These are phyloP conservation scores for Gambusia holbrooki DNA, from an alignment of 2,113 vertebrate genomes.

Conservation along the genomic window DNA sequence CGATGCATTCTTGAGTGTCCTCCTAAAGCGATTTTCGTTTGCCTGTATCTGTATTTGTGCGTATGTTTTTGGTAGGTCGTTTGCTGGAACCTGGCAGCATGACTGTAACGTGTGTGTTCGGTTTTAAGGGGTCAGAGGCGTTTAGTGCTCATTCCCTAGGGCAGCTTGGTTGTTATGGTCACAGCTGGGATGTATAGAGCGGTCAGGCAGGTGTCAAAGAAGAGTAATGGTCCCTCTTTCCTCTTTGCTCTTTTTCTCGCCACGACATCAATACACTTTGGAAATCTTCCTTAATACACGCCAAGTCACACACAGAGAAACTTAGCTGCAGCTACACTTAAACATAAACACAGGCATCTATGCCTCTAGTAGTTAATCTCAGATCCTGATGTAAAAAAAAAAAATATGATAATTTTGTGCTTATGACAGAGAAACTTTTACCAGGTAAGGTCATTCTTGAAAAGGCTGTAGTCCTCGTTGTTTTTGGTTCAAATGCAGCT, in stretches of 20 bases:
- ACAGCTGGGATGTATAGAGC: constrained; percentile 53
- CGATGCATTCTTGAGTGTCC: not conserved
- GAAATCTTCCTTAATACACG: not conserved
- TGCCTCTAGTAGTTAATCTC: not conserved
- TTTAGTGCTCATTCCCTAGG: constrained; percentile 53
- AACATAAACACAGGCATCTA: not conserved
- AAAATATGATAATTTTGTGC: not conserved
- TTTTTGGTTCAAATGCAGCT: not conserved
- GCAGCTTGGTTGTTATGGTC: constrained; percentile 55
- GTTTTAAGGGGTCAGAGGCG: constrained; percentile 38
- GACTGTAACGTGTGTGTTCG: constrained; percentile 20
- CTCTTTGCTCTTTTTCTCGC: not conserved
- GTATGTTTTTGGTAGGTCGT: not conserved
- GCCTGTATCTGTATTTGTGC: not conserved
- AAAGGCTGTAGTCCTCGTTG: not conserved
- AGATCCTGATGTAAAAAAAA: not conserved
- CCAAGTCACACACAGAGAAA: not conserved
- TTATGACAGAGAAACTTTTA: constrained; percentile 6
- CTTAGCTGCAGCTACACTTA: not conserved
- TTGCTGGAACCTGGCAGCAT: not conserved
- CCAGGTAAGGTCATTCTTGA: constrained; percentile 5
- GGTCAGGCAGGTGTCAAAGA: constrained; percentile 50
- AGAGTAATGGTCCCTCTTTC: constrained; percentile 29
- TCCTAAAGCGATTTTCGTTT: not conserved
- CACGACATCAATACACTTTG: not conserved